Evolutionary conservation across 2,888 invertebrate genomes (phyloP).

Genomic region (Labia minor): DNA sequence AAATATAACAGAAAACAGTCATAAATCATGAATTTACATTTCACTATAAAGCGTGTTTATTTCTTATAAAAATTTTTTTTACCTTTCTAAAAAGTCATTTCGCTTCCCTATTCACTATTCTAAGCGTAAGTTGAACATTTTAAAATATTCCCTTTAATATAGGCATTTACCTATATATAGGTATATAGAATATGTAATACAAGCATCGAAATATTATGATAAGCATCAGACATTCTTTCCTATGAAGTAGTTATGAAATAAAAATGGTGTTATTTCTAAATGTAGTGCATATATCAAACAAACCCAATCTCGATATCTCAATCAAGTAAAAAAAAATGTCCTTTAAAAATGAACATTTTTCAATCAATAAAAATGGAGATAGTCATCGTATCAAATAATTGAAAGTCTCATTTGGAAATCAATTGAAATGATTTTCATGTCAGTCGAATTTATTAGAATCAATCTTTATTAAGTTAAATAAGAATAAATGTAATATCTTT

Average conservation of each 20-base stretch:
- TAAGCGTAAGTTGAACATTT: too few species aligned
- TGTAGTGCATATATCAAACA: not conserved
- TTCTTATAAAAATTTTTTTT: too few species aligned
- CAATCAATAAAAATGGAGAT: too few species aligned
- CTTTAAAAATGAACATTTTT: too few species aligned
- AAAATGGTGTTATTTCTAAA: not conserved
- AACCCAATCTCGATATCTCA: not conserved
- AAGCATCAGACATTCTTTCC: too few species aligned
- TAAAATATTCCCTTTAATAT: too few species aligned
- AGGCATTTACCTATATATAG: too few species aligned
- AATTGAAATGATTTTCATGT: not conserved
- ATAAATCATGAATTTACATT: constrained; percentile 2
- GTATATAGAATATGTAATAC: too few species aligned
- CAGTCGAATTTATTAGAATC: not conserved
- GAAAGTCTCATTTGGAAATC: not conserved
- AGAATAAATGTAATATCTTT: too few species aligned
- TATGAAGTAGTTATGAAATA: not conserved
- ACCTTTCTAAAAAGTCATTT: too few species aligned
- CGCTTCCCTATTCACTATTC: too few species aligned
- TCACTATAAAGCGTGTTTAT: not conserved
- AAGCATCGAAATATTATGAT: too few species aligned
- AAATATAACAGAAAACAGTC: not conserved
- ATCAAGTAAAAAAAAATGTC: not conserved
- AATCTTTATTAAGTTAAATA: not conserved
- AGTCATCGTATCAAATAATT: not conserved